A percentile compares a stretch with the other conserved stretches of the same genome.
phyloP scores from a whole-genome alignment of 30 jellyfish, hydroid and myxozoan genomes.

The Hydractinia echinata region DNA sequence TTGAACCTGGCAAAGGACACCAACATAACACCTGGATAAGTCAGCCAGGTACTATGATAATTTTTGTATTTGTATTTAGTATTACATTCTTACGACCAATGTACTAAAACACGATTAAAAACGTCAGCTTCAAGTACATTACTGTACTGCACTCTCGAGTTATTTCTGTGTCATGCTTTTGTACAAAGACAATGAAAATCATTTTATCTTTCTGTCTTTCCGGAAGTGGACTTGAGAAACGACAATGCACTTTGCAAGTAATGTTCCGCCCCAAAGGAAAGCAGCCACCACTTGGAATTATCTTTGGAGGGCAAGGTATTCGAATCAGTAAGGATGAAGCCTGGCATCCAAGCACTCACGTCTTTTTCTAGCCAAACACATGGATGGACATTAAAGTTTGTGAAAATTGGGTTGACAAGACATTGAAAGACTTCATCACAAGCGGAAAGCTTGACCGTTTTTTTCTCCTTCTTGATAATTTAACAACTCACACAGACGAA shows the following conservation, averaged over 20 bases:
- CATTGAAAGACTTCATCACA: slow-evolving; percentile 19
- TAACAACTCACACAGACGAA: slow-evolving; percentile 53
- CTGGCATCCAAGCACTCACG: slow-evolving; percentile 51
- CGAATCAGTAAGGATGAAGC: slow-evolving; percentile 37
- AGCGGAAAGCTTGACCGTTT: slow-evolving; percentile 44
- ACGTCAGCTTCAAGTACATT: too few relatives aligned
- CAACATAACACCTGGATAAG: slow-evolving; percentile 22
- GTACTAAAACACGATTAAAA: too few relatives aligned
- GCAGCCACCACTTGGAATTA: slow-evolving; percentile 56
- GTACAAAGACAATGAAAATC: too few relatives aligned
- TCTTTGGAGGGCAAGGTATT: slow-evolving; percentile 56
- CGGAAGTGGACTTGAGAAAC: slow-evolving; percentile 52
- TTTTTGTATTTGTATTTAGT: too few relatives aligned
- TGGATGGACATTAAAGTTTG: slow-evolving; percentile 62
- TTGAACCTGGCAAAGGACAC: slow-evolving; percentile 45
- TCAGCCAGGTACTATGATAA: slow-evolving; percentile 15
- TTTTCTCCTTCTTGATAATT: slow-evolving; percentile 49
- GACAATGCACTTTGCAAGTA: slow-evolving; percentile 57
- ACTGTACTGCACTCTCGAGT: too few relatives aligned
- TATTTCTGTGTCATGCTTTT: too few relatives aligned
- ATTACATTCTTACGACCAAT: too few relatives aligned
- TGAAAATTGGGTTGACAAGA: slow-evolving; percentile 39
- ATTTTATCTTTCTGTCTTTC: too few relatives aligned
- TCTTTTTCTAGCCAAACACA: slow-evolving; percentile 45
- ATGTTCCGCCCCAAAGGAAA: slow-evolving; percentile 49